Conservation (phyloP, 1,140 invertebrate genomes). For the Pseudomyrmex sp. region DNA sequence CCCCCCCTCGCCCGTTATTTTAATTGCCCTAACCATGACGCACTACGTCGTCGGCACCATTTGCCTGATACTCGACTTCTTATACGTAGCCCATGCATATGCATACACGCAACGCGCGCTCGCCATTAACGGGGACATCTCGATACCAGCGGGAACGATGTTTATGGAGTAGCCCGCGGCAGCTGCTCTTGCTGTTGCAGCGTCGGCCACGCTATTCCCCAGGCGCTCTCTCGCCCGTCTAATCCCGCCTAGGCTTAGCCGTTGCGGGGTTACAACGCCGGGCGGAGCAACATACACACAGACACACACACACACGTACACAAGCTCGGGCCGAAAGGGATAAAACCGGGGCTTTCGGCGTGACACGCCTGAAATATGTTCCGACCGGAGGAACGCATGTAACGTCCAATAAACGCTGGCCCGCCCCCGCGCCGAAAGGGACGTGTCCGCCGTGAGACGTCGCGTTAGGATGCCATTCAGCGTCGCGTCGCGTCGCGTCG, state of each 20-base stretch:
- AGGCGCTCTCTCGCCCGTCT: constrained; percentile 30
- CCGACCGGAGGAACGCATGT: constrained; percentile 30
- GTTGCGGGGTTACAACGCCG: constrained; percentile 20
- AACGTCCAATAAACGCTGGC: constrained; percentile 45
- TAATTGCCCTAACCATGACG: constrained; percentile 32
- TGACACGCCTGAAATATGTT: constrained; percentile 56
- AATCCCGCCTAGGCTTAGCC: constrained; percentile 48
- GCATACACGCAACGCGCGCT: constrained; percentile 13
- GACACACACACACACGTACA: neutral
- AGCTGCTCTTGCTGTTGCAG: neutral
- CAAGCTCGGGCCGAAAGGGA: neutral
- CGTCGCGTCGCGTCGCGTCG: neutral
- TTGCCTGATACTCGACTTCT: constrained; percentile 47
- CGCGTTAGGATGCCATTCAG: constrained; percentile 38
- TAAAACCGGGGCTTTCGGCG: constrained; percentile 48
- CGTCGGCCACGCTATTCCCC: constrained; percentile 28
- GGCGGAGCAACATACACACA: constrained; percentile 8
- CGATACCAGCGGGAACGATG: constrained; percentile 45
- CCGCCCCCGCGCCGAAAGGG: neutral
- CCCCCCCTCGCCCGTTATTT: constrained; percentile 12
- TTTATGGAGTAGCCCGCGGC: constrained; percentile 48
- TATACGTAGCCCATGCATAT: constrained; percentile 46
- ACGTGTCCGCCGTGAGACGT: constrained; percentile 36
- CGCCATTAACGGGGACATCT: constrained; percentile 38
- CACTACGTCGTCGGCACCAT: neutral